These are phyloP conservation scores for Chelon auratus DNA, from an alignment of 2,797 vertebrate species.

Conservation along the genomic window DNA sequence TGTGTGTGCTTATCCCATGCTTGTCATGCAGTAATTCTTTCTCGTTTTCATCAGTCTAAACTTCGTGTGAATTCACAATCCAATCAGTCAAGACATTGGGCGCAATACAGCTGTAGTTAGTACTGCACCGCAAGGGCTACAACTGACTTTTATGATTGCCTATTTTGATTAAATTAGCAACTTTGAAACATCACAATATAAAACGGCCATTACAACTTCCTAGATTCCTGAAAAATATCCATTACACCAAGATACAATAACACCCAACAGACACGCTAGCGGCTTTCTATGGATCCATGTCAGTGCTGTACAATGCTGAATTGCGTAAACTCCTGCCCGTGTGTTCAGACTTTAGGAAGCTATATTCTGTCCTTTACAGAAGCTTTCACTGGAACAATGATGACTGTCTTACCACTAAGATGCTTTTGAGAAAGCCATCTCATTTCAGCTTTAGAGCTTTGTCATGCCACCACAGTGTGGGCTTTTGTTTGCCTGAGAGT, in stretches of 20 bases:
- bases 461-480: conserved; percentile 28
- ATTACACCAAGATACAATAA: neutral
- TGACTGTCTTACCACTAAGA: conserved; percentile 34
- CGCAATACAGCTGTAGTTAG: no score
- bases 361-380: conserved; percentile 39
- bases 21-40: conserved; percentile 40
- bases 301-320: neutral
- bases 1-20: conserved; percentile 14
- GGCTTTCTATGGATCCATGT: neutral
- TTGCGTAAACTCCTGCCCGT: neutral
- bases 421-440: conserved; percentile 44
- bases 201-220: neutral
- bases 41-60: conserved; percentile 45
- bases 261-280: neutral
- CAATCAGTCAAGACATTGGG: no score
- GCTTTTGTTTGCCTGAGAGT: conserved; percentile 14
- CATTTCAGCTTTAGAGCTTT: conserved; percentile 48
- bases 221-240: neutral
- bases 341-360: conserved; percentile 16
- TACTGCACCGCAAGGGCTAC: no score
- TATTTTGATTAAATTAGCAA: no score
- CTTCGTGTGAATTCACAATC: conserved; percentile 6
- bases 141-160: no score
- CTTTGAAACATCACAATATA: neutral
- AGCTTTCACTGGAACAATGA: conserved; percentile 37